Evolutionary conservation across 64 coral and sea anemone species (phyloP).

Genomic region (Trachythela sp.): DNA sequence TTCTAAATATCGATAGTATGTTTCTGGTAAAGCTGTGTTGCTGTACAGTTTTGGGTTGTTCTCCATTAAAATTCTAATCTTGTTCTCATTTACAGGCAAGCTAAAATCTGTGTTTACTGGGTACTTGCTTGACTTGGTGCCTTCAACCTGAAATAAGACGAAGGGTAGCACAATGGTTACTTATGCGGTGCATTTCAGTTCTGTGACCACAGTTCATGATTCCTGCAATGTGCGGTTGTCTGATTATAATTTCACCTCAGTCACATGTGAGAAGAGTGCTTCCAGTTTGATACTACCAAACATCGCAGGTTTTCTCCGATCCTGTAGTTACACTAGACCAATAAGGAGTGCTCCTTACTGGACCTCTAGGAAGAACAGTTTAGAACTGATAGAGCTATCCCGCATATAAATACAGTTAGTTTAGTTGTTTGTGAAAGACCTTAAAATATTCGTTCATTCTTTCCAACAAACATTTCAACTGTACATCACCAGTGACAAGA

Average conservation of each 20-base stretch:
- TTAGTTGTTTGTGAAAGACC: no score
- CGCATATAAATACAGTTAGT: no score
- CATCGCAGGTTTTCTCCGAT: no score
- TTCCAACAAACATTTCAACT: constrained; percentile 61
- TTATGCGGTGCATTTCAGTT: no score
- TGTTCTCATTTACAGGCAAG: constrained; percentile 17
- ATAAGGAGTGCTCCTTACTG: not conserved
- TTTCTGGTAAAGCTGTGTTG: constrained; percentile 17
- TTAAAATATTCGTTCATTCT: constrained; percentile 55
- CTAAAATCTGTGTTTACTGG: constrained; percentile 31
- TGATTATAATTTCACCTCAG: no score
- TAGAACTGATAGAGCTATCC: no score
- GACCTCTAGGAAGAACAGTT: not conserved
- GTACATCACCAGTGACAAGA: constrained; percentile 47
- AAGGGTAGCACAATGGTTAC: no score
- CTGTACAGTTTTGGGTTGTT: constrained; percentile 45
- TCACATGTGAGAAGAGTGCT: no score
- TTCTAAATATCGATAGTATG: constrained; percentile 40
- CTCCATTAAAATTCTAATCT: constrained; percentile 41
- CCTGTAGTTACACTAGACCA: no score
- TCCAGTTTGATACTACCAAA: no score
- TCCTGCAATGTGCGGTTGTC: no score
- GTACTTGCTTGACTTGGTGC: constrained; percentile 34
- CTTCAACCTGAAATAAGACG: not conserved
- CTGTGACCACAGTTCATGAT: no score